Evolutionary conservation across 2,888 invertebrate species (phyloP).

Genomic region (Aspidapion aeneum): DNA sequence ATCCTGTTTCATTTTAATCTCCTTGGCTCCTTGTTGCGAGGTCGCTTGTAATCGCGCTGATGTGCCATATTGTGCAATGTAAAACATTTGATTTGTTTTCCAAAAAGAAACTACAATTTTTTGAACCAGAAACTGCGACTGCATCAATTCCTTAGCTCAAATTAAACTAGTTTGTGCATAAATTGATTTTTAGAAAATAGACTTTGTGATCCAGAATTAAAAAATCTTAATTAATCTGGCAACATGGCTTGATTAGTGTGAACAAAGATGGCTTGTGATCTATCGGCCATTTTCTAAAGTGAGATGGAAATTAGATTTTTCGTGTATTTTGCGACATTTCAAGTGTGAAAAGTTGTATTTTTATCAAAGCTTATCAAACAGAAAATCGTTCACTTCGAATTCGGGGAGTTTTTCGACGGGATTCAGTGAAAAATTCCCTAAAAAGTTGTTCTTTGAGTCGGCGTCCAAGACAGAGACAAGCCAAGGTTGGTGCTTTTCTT

Average conservation of each 20-base stretch:
- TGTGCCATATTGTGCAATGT: too few species aligned
- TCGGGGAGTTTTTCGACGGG: slow-evolving; percentile 4
- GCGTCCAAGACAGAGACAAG: slow-evolving; percentile 42
- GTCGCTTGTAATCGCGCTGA: background rate
- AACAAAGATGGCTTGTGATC: slow-evolving; percentile 50
- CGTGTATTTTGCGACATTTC: slow-evolving; percentile 35
- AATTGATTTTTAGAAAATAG: background rate
- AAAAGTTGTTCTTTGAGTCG: slow-evolving; percentile 23
- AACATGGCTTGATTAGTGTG: slow-evolving; percentile 21
- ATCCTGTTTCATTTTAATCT: background rate
- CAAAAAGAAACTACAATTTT: too few species aligned
- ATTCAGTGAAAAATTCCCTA: slow-evolving; percentile 22
- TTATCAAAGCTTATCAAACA: background rate
- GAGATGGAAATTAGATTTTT: slow-evolving; percentile 49
- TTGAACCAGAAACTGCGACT: too few species aligned
- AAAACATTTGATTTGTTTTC: too few species aligned
- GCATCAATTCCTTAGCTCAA: too few species aligned
- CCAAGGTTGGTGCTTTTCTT: slow-evolving; percentile 48
- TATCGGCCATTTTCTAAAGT: slow-evolving; percentile 51
- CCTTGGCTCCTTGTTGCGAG: background rate
- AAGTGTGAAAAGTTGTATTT: slow-evolving; percentile 20
- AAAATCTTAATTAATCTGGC: background rate
- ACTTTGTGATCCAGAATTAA: background rate
- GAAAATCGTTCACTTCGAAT: background rate
- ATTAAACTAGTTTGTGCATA: background rate